phyloP scores from a whole-genome alignment of 37 sponge, comb jelly and placozoan species.

The Geodia barretti region DNA sequence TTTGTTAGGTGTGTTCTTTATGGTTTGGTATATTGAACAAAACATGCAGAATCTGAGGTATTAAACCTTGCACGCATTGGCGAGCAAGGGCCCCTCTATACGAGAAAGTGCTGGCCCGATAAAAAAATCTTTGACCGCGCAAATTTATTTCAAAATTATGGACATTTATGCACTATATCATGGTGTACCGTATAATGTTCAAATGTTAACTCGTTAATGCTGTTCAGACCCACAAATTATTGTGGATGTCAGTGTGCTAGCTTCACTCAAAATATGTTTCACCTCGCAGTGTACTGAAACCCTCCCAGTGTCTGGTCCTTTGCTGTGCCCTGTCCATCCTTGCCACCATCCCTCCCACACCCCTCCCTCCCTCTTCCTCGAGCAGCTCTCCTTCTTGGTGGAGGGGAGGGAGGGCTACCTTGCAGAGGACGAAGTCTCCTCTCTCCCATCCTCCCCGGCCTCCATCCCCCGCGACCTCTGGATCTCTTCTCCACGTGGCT shows the following conservation, averaged over 20 bases:
- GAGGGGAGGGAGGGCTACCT: background rate
- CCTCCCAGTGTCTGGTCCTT: conserved; percentile 10
- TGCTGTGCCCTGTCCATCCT: conserved; percentile 16
- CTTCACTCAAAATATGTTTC: no score
- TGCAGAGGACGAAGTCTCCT: background rate
- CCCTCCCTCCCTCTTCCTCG: conserved; percentile 1
- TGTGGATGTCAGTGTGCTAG: no score
- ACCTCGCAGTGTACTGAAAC: conserved; percentile 15
- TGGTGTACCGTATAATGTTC: background rate
- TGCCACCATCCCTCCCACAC: background rate
- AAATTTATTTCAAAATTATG: no score
- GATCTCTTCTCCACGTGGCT: conserved; percentile 4
- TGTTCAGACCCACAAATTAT: no score
- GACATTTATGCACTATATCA: background rate
- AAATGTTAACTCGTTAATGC: background rate
- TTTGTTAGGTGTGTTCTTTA: no score
- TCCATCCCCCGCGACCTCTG: conserved; percentile 32
- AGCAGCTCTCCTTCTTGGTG: conserved; percentile 36
- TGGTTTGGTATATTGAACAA: no score
- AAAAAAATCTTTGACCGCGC: no score
- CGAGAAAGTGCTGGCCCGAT: no score
- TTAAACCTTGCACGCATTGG: no score
- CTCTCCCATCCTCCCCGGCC: background rate
- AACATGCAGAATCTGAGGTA: no score
- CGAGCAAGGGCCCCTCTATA: no score